phyloP scores from a whole-genome alignment of 2,888 invertebrate species.

The Aricia artaxerxes region DNA sequence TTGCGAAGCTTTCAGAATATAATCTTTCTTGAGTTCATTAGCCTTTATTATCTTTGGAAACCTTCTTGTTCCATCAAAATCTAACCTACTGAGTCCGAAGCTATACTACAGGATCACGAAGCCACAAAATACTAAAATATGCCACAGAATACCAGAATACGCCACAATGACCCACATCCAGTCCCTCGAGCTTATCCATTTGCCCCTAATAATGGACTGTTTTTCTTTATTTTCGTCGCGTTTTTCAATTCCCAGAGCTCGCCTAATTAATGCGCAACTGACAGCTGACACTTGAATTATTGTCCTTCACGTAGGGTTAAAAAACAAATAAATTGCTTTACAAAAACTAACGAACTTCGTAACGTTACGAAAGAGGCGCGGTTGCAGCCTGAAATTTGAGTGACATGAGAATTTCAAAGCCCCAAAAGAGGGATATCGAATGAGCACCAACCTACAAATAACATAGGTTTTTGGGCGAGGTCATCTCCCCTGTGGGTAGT shows the following conservation, averaged over 20 bases:
- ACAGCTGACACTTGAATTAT: conserved; percentile 45
- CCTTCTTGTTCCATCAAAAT: too few relatives aligned
- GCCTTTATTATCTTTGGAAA: too few relatives aligned
- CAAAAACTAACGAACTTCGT: background rate
- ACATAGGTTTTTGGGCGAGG: too few relatives aligned
- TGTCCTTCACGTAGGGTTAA: conserved; percentile 38
- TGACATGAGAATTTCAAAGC: too few relatives aligned
- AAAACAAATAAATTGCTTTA: background rate
- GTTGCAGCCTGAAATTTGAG: background rate
- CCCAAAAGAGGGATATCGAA: too few relatives aligned
- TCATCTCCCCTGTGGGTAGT: too few relatives aligned
- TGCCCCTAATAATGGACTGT: conserved; percentile 47
- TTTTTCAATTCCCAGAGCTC: conserved; percentile 62
- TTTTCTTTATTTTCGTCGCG: conserved; percentile 53
- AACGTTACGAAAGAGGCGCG: background rate
- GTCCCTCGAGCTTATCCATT: conserved; percentile 47
- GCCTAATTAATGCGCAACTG: conserved; percentile 50
- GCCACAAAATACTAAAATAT: conserved; percentile 1
- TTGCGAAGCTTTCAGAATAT: too few relatives aligned
- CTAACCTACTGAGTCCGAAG: too few relatives aligned
- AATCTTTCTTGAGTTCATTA: too few relatives aligned
- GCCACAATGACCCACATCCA: background rate
- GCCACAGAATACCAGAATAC: background rate
- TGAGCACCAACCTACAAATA: too few relatives aligned
- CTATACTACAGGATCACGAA: background rate